A percentile compares a stretch with the other conserved stretches of the same genome.
Conservation (phyloP, 2,888 invertebrate genomes). For the Stenodema calcarata region DNA sequence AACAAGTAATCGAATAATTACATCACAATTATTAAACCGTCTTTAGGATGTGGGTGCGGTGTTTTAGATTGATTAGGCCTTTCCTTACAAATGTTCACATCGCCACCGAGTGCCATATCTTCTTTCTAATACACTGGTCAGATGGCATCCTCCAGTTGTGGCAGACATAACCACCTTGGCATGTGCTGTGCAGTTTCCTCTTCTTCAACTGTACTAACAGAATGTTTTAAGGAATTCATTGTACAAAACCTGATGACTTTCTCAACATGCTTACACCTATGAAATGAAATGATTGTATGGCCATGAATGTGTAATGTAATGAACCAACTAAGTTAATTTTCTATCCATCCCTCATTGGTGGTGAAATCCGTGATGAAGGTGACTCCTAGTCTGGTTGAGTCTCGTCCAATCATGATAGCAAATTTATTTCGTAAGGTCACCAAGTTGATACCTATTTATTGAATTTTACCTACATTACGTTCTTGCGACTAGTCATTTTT, state of each 20-base stretch:
- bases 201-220: background rate
- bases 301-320: background rate
- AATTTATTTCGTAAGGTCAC: background rate
- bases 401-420: background rate
- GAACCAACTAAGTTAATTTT: background rate
- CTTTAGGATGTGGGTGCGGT: too few relatives aligned
- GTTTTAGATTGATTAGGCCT: too few relatives aligned
- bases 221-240: background rate
- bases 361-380: background rate
- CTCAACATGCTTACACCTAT: background rate
- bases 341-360: background rate
- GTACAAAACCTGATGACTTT: background rate
- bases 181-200: background rate
- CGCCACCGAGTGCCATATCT: too few relatives aligned
- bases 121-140: too few relatives aligned
- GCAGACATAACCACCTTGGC: too few relatives aligned
- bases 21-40: too few relatives aligned
- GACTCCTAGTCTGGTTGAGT: background rate
- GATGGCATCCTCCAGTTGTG: too few relatives aligned
- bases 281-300: background rate
- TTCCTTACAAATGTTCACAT: too few relatives aligned
- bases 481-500: constrained; percentile 40
- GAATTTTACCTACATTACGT: constrained; percentile 33
- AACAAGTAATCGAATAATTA: too few relatives aligned
- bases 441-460: background rate